Evolutionary conservation across 2,888 invertebrate species (phyloP).

Genomic region (Mythimna albipuncta): DNA sequence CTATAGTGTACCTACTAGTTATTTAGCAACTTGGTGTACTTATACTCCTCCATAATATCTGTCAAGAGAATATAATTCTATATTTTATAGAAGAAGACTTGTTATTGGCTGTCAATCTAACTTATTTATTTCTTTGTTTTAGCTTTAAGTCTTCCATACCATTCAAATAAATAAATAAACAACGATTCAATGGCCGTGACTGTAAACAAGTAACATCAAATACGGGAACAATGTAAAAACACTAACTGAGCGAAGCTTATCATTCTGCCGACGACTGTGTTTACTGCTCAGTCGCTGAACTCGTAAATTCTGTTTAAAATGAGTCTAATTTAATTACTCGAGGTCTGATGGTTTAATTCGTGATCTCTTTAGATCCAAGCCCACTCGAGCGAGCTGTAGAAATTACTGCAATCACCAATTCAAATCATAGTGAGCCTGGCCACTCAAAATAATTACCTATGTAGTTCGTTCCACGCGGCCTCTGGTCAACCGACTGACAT

Average conservation of each 20-base stretch:
- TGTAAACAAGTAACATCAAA: constrained; percentile 22
- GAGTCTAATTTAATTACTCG: constrained; percentile 72
- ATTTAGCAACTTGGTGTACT: no score
- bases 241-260: constrained; percentile 62
- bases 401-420: constrained; percentile 50
- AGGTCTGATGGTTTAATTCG: constrained; percentile 65
- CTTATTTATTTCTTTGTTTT: no score
- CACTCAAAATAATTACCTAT: constrained; percentile 36
- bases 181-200: not conserved
- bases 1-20: no score
- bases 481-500: not conserved
- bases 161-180: no score
- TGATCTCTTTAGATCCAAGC: constrained; percentile 58
- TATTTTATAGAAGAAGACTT: no score
- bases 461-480: constrained; percentile 3
- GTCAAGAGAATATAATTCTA: no score
- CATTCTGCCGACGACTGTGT: constrained; percentile 66
- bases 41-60: no score
- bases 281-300: constrained; percentile 67
- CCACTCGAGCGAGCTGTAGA: constrained; percentile 25
- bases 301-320: constrained; percentile 73
- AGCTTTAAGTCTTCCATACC: no score
- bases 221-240: constrained; percentile 50
- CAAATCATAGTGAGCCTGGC: constrained; percentile 36
- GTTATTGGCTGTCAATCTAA: no score